Evolutionary conservation across 2,888 invertebrate genomes (phyloP), one percentile per base, ranked within the genome.

Genomic region (Cerastis leucographa): DNA sequence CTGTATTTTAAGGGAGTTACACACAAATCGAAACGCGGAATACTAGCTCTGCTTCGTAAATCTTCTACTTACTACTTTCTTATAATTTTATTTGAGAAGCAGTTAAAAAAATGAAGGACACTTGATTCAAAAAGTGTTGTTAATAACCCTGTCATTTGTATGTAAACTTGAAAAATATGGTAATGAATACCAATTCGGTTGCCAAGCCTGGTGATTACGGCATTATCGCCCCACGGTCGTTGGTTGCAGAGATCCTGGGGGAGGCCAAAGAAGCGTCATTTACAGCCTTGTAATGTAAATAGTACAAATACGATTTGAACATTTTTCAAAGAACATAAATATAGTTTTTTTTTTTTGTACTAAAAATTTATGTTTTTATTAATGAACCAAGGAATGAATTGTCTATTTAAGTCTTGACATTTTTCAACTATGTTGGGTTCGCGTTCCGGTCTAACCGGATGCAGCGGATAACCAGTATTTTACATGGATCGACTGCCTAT

Each of bases 161-260:
- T 5, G 65, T 65, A 61, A 72, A 66, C 65, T 76, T 76, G 46
- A 81, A 70, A 76, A 80, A 70, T 70, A 81, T 81, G 81, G n/a
- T 70, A 76, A 79, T 81, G 75, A 64, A 68, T 74, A 74, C 67
- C 35, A 56, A 74, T 75, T 74, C 25, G 14, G 75, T 64, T 74
- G 67, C 42, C 64, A 81, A 64, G 49, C 19, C 22, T 68, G 19
- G 56, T 74, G 49, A 79, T 81, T 81, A 75, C 49, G 42, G 22
- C n/a, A 64, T 79, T 79, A 74, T 81, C 81, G 85, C 77, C 80
- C 83, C 87, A 85, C 75, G 81, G 87, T 82, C 88, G 76, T 80
- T 51, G 25, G 17, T 56, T 74, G 79, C 75, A 81, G 62, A 14
- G 14, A 54, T 49, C 17, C 44, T 56, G 35, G 56, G 79, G 75